Conservation (phyloP, 2,113 vertebrate genomes). For the Nothocercus julius region DNA sequence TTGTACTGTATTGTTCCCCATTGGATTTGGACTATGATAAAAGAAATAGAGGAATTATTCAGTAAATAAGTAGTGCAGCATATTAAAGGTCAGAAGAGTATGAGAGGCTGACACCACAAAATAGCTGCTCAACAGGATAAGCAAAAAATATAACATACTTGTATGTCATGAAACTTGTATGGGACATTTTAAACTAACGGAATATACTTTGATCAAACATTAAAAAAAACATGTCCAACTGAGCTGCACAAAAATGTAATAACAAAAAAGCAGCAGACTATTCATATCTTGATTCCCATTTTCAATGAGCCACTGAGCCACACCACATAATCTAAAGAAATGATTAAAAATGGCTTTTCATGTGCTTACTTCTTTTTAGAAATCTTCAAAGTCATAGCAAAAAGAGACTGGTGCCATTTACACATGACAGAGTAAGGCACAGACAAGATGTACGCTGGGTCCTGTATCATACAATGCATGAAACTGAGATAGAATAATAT, state of each 20-base stretch:
- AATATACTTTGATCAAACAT: background rate
- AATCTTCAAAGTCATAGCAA: background rate
- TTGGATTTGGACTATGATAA: background rate
- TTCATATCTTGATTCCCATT: background rate
- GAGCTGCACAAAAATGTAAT: background rate
- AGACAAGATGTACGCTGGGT: background rate
- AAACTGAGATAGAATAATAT: background rate
- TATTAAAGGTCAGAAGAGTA: background rate
- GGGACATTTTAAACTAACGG: background rate
- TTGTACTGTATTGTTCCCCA: background rate
- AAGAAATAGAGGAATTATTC: background rate
- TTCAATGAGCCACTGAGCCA: background rate
- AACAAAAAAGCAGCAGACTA: background rate
- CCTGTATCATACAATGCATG: background rate
- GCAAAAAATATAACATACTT: background rate
- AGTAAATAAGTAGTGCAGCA: background rate
- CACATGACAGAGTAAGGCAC: background rate
- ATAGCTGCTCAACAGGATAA: background rate
- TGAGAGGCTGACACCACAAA: background rate
- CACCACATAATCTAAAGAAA: background rate
- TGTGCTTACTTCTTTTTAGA: background rate
- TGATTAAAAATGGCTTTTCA: background rate
- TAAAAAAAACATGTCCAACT: background rate
- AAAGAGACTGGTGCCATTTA: slow-evolving; percentile 17
- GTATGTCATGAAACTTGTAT: background rate